phyloP scores from a whole-genome alignment of 2,888 invertebrate species.

The Synergus japonicus region DNA sequence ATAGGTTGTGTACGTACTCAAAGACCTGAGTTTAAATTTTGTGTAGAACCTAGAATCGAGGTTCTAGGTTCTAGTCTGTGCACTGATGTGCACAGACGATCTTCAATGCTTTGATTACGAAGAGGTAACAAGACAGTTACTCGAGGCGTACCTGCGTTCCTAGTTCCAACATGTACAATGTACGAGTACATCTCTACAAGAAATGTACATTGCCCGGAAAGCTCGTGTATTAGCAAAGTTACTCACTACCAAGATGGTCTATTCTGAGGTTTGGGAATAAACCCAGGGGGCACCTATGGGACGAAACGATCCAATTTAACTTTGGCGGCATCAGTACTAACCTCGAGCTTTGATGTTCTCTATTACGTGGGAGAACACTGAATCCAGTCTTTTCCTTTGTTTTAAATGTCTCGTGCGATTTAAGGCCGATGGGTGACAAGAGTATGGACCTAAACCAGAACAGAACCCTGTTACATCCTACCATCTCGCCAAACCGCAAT shows the following conservation, averaged over 20 bases:
- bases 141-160: constrained; percentile 61
- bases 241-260: constrained; percentile 47
- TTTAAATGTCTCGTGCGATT: constrained; percentile 52
- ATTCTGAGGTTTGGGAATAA: constrained; percentile 41
- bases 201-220: constrained; percentile 25
- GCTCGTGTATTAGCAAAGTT: constrained; percentile 60
- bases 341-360: constrained; percentile 48
- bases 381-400: constrained; percentile 46
- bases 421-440: constrained; percentile 48
- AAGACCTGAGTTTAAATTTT: not conserved
- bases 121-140: constrained; percentile 62
- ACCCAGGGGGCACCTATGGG: constrained; percentile 12
- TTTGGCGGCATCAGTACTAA: constrained; percentile 54
- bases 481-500: constrained; percentile 17
- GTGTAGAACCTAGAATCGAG: no score
- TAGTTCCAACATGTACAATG: not conserved
- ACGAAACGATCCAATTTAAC: constrained; percentile 68
- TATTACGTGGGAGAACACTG: not conserved
- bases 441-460: constrained; percentile 18
- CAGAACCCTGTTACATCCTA: constrained; percentile 25
- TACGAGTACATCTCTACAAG: constrained; percentile 34
- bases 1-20: not conserved
- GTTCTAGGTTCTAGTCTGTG: not conserved
- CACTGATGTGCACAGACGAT: constrained; percentile 52
- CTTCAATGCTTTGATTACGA: constrained; percentile 65